These are phyloP conservation scores for Carassius carassius DNA, from an alignment of 2,113 vertebrate genomes.

Conservation along the genomic window DNA sequence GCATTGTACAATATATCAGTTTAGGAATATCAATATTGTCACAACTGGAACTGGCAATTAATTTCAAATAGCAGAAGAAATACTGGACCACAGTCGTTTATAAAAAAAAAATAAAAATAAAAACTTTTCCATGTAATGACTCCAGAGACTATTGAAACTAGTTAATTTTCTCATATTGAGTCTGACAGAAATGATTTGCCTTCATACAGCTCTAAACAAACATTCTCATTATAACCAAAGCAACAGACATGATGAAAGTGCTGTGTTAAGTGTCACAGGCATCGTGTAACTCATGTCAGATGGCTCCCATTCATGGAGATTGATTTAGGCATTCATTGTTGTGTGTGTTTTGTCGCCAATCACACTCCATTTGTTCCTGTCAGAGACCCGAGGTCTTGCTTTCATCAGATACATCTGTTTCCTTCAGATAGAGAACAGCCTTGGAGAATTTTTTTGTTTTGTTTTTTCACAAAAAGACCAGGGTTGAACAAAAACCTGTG, in stretches of 20 bases:
- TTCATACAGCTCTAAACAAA: conserved; percentile 8
- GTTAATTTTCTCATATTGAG: conserved; percentile 10
- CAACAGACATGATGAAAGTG: conserved; percentile 1
- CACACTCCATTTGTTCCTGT: conserved; percentile 25
- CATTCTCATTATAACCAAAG: conserved; percentile 9
- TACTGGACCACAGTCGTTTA: not conserved
- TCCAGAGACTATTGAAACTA: not conserved
- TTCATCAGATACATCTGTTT: conserved; percentile 18
- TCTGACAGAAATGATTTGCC: not conserved
- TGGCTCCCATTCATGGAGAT: conserved; percentile 6
- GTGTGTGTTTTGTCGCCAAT: conserved; percentile 9
- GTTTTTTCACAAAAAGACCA: not conserved
- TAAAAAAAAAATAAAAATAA: not conserved
- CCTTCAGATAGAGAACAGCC: not conserved
- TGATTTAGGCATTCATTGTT: conserved; percentile 18
- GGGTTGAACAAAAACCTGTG: not conserved
- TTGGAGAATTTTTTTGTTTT: not conserved
- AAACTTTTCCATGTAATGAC: not conserved
- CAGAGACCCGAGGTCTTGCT: not conserved
- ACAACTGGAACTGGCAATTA: not conserved
- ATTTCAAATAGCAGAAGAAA: not conserved
- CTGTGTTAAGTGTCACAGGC: conserved; percentile 34
- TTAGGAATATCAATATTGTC: not conserved
- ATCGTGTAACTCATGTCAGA: conserved; percentile 32
- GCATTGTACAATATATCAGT: no score